Evolutionary conservation across 2,113 vertebrate genomes (phyloP), one percentile per base, ranked within the genome.

Genomic region (Lampris incognitus): DNA sequence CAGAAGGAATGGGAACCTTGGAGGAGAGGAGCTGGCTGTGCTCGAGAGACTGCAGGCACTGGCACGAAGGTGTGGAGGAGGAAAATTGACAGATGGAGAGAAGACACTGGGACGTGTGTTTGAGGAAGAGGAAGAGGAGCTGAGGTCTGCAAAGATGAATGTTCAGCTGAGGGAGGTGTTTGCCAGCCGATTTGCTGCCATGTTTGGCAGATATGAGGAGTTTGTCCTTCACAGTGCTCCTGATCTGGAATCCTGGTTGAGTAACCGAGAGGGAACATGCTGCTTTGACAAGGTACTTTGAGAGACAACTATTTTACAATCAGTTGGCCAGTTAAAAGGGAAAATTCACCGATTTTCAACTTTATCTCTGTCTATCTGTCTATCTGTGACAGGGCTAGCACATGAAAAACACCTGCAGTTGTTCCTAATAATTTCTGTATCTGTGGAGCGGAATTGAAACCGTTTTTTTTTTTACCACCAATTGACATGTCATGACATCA

Each of bases 131-230:
- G 96, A 98, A 74, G 85, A 95, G 59, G 96, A 96, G 71, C 86
- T 98, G 58, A 93, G 90, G 74, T 93, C 95, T 71, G 95, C 97
- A 48, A 97, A 96, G 82, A 90, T 98, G 69, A 97, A 96, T 0
- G 95, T 97, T 58, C 97, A 98, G 89, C 94, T 99, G 46, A 94
- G 97, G 2, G 98, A 99, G 85, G 96, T 98, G 85, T 97, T 99
- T 0, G 96, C 97, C 5, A 95, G 94, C 72, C 96, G 96, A 58
- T 98, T 99, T 71, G 94, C 95, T 0, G 95, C 97, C 90, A 95
- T 99, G 94, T 98, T 99, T 1, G 94, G 96, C 0, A 95, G 96
- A 79, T 99, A 99, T 0, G 98, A 99, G 81, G 96, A 97, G 0
- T 99, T 99, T 2, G 95, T 99, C 87, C 97, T 98, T 83, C 97